These are phyloP conservation scores for Elysia crispata DNA, from an alignment of 2,888 invertebrate species.

Conservation along the genomic window DNA sequence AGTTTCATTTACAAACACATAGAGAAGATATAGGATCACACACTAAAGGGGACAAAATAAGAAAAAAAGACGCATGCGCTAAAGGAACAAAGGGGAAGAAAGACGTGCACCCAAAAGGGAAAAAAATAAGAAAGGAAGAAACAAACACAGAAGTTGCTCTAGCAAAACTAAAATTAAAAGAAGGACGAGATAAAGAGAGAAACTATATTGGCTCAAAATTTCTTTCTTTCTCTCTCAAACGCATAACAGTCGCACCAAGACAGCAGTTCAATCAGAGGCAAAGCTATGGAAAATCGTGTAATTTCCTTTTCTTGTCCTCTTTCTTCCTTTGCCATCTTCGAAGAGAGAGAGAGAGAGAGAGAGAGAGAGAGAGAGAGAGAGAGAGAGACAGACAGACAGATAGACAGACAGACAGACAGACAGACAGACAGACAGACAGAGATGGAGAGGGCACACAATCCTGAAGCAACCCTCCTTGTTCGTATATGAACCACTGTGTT, in stretches of 20 bases:
- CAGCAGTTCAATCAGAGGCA: too few relatives aligned
- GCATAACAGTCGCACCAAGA: too few relatives aligned
- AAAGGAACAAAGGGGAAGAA: too few relatives aligned
- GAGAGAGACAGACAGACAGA: constrained; percentile 24
- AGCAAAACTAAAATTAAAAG: too few relatives aligned
- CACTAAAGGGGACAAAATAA: background rate
- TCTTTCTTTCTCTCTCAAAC: too few relatives aligned
- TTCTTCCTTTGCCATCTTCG: too few relatives aligned
- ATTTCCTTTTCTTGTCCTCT: too few relatives aligned
- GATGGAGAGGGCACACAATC: background rate
- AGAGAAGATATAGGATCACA: constrained; percentile 1
- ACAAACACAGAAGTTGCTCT: background rate
- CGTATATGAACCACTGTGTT: background rate
- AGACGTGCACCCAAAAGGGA: too few relatives aligned
- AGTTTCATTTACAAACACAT: background rate
- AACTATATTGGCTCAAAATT: too few relatives aligned
- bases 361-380: constrained; percentile 38
- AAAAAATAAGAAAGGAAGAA: background rate
- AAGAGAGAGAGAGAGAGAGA: constrained; percentile 35
- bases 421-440: constrained; percentile 20
- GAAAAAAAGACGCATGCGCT: background rate
- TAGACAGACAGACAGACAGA: constrained; percentile 19
- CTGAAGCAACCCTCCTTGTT: background rate
- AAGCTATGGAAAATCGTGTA: too few relatives aligned
- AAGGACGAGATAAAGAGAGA: background rate